Conservation (phyloP, 2,888 invertebrate species). For the Cheilosia soror region DNA sequence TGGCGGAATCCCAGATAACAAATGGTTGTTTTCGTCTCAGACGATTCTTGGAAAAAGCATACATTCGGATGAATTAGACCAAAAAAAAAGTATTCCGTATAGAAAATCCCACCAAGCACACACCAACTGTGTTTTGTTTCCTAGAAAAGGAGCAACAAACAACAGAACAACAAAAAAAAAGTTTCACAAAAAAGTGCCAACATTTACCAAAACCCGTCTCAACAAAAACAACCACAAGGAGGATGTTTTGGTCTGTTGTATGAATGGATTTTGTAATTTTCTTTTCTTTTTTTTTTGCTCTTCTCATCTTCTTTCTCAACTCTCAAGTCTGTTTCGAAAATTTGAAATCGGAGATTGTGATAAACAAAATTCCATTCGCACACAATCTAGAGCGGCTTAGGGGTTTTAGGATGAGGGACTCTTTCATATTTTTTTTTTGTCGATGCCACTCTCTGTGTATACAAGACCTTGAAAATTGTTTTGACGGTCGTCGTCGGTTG, state of each 20-base stretch:
- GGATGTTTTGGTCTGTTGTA: slow-evolving; percentile 40
- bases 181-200: slow-evolving; percentile 23
- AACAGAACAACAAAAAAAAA: slow-evolving; percentile 1
- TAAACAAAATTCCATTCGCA: slow-evolving; percentile 72
- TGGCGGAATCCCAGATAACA: slow-evolving; percentile 36
- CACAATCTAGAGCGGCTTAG: slow-evolving; percentile 55
- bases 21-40: slow-evolving; percentile 51
- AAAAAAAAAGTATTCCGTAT: slow-evolving; percentile 4
- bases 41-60: slow-evolving; percentile 57
- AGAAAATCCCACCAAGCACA: slow-evolving; percentile 53
- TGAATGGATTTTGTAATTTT: slow-evolving; percentile 55
- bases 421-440: not conserved
- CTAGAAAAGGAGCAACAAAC: slow-evolving; percentile 58
- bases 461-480: slow-evolving; percentile 39
- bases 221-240: slow-evolving; percentile 35
- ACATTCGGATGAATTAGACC: slow-evolving; percentile 55
- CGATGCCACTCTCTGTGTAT: not conserved
- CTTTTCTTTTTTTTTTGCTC: slow-evolving; percentile 8
- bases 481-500: slow-evolving; percentile 31
- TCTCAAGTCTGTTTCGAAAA: slow-evolving; percentile 8
- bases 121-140: slow-evolving; percentile 40
- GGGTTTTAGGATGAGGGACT: slow-evolving; percentile 7
- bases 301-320: not conserved
- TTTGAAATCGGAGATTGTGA: slow-evolving; percentile 66
- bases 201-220: not conserved